Evolutionary conservation across 2,888 invertebrate species (phyloP), one percentile per base, ranked within the genome.

Genomic region (Drosophila lacicola): DNA sequence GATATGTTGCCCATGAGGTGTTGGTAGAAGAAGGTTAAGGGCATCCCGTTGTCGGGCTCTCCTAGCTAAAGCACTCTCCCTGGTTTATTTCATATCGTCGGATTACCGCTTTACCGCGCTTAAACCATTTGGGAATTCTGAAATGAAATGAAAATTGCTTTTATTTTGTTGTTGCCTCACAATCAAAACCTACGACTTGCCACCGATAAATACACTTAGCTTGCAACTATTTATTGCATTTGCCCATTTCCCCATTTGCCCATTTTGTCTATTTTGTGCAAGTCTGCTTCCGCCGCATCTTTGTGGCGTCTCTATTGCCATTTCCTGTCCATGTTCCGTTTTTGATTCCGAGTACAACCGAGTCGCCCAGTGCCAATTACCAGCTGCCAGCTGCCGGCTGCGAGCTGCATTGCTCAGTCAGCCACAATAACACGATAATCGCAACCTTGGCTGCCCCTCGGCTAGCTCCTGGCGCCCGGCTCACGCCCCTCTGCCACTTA

Each of bases 361-460:
- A 47, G 50, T 29, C 41, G 36, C 33, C 10, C 39, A 53, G 34
- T 36, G 58, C 17, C 45, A 62, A 45, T 53, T 57, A 42, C 57
- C 47, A 56, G 50, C 42, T 42, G 45, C 46, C 56, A 46, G 37
- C 21, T 29, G 14, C 57, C 46, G 29, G 29, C 55, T 41, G 42
- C 21, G 44, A 53, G 39, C 39, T 54, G 45, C 68, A 56, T 50
- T 53, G 53, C 49, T 45, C 47, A 49, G 58, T 49, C 66, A 54
- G 66, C 53, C 19, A 49, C 58, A 67, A 66, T 58, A 58, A 66
- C 67, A 54, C 19, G 66, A 49, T 67, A 67, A 60, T 69, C 70
- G 62, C 50, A 39, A 42, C 36, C 37, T n/a, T 21, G 55, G 21
- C 45, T 29, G 39, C 37, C 25, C n/a, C 13, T 19, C 17, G 6